Evolutionary conservation across 2,113 vertebrate genomes (phyloP), one percentile per base, ranked within the genome.

Genomic region (Chrysochloris asiatica): DNA sequence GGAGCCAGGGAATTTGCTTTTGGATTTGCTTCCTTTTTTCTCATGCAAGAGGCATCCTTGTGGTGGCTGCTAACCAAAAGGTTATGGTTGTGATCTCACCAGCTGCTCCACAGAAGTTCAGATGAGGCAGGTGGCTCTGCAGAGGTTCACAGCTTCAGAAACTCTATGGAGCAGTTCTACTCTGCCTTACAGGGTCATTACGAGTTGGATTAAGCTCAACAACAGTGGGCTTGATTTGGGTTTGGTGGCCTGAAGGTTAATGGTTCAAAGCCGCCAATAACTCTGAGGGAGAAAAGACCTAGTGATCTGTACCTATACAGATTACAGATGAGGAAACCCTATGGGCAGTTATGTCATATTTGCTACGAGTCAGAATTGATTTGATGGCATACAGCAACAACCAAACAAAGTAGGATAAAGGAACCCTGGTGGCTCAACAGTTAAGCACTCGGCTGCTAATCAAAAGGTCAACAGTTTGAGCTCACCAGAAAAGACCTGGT

Each of bases 1-100:
- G 0, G 41, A n/a, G 33, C 36, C 75, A 73, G 3, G 52, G 3
- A 43, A 72, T 83, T 90, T 0, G 8, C 48, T 30, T 92, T 88
- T 90, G 69, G n/a, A 83, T 48, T 61, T 85, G 73, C 41, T 67
- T 33, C 43, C 83, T 79, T 45, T 81, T 48, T 38, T 94, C 78
- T 87, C 24, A 89, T 16, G 79, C 36, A 82, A 28, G 63, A 86
- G n/a, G 28, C 19, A 50, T 75, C 24, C 43, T 88, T 8, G 6
- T 69, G 17, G n/a, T 69, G 67, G 19, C 67, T 69, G 36, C 36
- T 69, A 38, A 69, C 36, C 67, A 69, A 69, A 69, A 38, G 67
- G 33, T 38, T 21, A 13, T 4, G 2, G 9, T 16, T 69, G 33
- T 28, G 30, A 69, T 38, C 36, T 8, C 36, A 69, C n/a, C 19